Evolutionary conservation across 2,113 vertebrate genomes (phyloP).

Genomic region (Bufo gargarizans): DNA sequence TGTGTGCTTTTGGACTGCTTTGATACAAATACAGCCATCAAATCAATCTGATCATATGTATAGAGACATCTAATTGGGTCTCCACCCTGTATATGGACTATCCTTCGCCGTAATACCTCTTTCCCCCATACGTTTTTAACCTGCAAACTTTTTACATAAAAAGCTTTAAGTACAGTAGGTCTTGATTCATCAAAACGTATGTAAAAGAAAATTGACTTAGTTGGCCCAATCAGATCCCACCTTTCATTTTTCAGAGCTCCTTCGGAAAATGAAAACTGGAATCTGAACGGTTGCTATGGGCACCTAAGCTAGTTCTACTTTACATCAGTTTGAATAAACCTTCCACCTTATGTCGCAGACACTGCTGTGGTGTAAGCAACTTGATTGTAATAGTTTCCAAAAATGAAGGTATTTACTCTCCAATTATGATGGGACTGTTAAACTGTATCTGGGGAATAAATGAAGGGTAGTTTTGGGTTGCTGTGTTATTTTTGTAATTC

Average conservation of each 20-base stretch:
- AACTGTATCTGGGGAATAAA: slow-evolving; percentile 2
- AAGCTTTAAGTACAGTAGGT: too few relatives aligned
- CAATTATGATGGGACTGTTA: not conserved
- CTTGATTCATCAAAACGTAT: too few relatives aligned
- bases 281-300: too few relatives aligned
- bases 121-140: not conserved
- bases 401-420: not conserved
- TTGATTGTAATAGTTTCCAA: not conserved
- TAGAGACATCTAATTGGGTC: not conserved
- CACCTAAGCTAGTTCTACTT: too few relatives aligned
- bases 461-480: not conserved
- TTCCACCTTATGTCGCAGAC: not conserved
- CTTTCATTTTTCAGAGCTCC: too few relatives aligned
- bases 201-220: too few relatives aligned
- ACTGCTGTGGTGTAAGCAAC: not conserved
- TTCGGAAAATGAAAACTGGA: too few relatives aligned
- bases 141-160: not conserved
- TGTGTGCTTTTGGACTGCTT: not conserved
- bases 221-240: too few relatives aligned
- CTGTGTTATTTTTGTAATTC: slow-evolving; percentile 49
- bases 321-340: too few relatives aligned
- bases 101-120: not conserved
- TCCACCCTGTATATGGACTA: not conserved
- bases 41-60: not conserved
- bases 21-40: not conserved